These are phyloP conservation scores for Acanthosoma haemorrhoidale DNA, from an alignment of 2,888 invertebrate genomes.

Conservation along the genomic window DNA sequence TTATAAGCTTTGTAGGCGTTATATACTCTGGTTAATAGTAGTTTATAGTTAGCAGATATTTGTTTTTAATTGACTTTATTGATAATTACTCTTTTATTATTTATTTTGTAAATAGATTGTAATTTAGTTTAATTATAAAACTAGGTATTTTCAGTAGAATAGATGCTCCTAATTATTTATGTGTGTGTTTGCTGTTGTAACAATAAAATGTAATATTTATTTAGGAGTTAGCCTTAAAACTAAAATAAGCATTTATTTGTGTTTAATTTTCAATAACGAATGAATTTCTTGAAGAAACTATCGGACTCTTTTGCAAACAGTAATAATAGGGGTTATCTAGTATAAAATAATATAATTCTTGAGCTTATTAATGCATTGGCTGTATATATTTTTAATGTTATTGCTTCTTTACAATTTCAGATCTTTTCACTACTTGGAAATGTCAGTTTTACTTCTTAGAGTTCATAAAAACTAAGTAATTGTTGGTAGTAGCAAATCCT, in stretches of 20 bases:
- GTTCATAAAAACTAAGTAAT: constrained; percentile 4
- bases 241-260: neutral
- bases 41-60: neutral
- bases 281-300: neutral
- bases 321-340: neutral
- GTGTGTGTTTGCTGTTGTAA: neutral
- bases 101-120: neutral
- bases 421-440: neutral
- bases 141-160: too few relatives aligned
- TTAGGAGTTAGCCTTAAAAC: neutral
- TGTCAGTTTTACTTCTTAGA: neutral
- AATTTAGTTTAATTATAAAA: too few relatives aligned
- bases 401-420: neutral
- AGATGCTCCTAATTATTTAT: neutral
- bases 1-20: neutral
- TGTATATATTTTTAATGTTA: neutral
- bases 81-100: neutral
- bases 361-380: constrained; percentile 5
- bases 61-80: neutral
- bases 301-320: neutral
- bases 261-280: neutral
- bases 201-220: neutral
- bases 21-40: neutral
- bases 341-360: neutral
- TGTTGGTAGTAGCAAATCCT: neutral